Evolutionary conservation across 2,797 vertebrate genomes (phyloP).

Genomic region (Dromococcyx pavoninus): DNA sequence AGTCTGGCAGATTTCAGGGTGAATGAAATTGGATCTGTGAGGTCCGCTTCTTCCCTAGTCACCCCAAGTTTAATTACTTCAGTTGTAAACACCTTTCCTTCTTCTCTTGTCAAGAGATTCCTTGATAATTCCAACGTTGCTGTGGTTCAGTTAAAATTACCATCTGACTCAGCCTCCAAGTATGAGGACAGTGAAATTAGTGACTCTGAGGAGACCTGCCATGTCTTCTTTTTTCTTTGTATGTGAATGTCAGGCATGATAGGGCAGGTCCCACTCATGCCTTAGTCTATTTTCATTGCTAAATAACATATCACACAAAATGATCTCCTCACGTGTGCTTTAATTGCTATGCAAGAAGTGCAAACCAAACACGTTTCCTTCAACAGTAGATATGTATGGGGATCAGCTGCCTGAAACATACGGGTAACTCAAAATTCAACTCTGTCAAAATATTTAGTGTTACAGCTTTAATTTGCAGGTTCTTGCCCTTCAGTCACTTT

Average conservation of each 20-base stretch:
- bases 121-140: background rate
- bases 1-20: background rate
- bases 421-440: background rate
- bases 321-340: background rate
- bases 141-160: background rate
- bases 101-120: background rate
- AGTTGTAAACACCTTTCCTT: background rate
- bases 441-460: background rate
- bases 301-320: background rate
- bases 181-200: background rate
- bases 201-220: background rate
- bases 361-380: background rate
- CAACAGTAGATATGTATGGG: rapidly evolving
- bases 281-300: background rate
- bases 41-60: background rate
- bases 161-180: background rate
- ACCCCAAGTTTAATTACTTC: background rate
- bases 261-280: background rate
- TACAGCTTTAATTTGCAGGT: background rate
- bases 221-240: background rate
- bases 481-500: background rate
- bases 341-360: background rate
- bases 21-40: background rate
- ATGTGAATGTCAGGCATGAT: background rate
- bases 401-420: background rate